These are phyloP conservation scores for Zygaena filipendulae DNA, from an alignment of 2,888 invertebrate genomes.

Conservation along the genomic window DNA sequence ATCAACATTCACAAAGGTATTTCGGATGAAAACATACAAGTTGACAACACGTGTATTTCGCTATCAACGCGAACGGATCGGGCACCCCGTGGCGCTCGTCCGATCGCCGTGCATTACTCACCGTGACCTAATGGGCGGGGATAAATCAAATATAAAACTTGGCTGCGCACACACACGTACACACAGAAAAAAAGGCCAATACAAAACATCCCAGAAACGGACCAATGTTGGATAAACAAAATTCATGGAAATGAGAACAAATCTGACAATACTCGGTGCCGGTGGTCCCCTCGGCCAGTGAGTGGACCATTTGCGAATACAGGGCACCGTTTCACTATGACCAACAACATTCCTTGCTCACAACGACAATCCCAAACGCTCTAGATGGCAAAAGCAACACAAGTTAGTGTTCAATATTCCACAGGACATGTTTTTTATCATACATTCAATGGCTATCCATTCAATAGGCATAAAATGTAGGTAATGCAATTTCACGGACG, in stretches of 20 bases:
- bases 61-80: conserved; percentile 58
- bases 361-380: too few relatives aligned
- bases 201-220: conserved; percentile 46
- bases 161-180: too few relatives aligned
- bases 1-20: conserved; percentile 56
- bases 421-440: too few relatives aligned
- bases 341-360: too few relatives aligned
- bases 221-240: conserved; percentile 59
- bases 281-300: conserved; percentile 50
- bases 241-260: conserved; percentile 65
- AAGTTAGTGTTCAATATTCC: too few relatives aligned
- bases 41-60: conserved; percentile 65
- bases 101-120: conserved; percentile 52
- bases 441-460: too few relatives aligned
- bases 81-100: conserved; percentile 50
- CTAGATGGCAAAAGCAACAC: too few relatives aligned
- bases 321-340: too few relatives aligned
- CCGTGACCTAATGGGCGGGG: conserved; percentile 61
- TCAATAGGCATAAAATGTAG: too few relatives aligned
- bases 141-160: conserved; percentile 60
- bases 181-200: conserved; percentile 14
- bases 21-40: conserved; percentile 65
- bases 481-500: too few relatives aligned
- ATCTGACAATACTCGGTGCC: conserved; percentile 49
- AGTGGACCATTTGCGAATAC: conserved; percentile 35